A percentile compares a stretch with the other conserved stretches of the same genome.
phyloP scores from a whole-genome alignment of 2,888 invertebrate species.

The Trachelus stipa region DNA sequence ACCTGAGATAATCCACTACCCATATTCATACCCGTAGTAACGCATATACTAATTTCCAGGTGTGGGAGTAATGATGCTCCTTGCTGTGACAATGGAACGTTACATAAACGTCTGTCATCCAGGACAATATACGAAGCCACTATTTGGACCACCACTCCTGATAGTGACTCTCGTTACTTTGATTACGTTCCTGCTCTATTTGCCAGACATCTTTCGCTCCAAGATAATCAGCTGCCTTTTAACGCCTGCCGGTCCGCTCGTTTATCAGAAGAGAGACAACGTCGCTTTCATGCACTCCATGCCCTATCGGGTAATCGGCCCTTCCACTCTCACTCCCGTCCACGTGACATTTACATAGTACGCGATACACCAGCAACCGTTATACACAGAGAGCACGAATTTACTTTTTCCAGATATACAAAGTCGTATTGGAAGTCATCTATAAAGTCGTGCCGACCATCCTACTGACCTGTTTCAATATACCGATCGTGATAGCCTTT shows the following conservation, averaged over 20 bases:
- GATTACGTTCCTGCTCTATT: conserved; percentile 75
- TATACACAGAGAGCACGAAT: too few species aligned
- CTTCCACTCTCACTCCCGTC: too few species aligned
- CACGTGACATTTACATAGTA: background rate
- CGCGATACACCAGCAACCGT: too few species aligned
- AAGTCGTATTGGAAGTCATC: conserved; percentile 73
- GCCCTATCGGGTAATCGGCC: conserved; percentile 67
- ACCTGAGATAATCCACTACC: background rate
- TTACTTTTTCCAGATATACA: conserved; percentile 68
- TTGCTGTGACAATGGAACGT: conserved; percentile 79
- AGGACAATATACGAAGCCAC: conserved; percentile 73
- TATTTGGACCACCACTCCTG: conserved; percentile 74
- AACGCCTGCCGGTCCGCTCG: conserved; percentile 68
- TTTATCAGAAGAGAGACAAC: conserved; percentile 72
- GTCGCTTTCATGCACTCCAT: conserved; percentile 68
- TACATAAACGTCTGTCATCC: conserved; percentile 83
- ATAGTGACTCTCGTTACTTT: conserved; percentile 75
- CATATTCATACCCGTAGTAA: background rate
- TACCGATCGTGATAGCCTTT: conserved; percentile 76
- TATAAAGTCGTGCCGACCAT: conserved; percentile 79
- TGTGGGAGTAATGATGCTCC: conserved; percentile 81
- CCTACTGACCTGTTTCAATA: conserved; percentile 74
- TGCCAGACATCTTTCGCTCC: conserved; percentile 76
- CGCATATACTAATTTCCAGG: conserved; percentile 60
- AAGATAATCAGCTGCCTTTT: conserved; percentile 71